Conservation (phyloP, 2,888 invertebrate species). For the Drosophila basisetae region DNA sequence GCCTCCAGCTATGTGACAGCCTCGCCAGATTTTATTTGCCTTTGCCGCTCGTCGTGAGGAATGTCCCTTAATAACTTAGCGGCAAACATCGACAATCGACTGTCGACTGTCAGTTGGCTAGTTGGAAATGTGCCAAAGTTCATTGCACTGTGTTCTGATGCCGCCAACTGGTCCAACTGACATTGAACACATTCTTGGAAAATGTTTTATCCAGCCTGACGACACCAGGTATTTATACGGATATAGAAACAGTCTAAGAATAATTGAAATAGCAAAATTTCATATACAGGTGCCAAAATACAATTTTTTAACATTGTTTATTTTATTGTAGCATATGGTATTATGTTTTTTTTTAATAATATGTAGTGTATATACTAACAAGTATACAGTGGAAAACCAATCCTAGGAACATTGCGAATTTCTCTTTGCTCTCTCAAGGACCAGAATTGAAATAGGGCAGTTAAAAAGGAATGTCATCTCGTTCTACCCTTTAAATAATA, state of each 20-base stretch:
- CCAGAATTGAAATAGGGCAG: constrained; percentile 44
- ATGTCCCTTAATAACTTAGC: not conserved
- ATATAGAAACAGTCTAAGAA: not conserved
- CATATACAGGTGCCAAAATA: not conserved
- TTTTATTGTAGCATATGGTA: too few species aligned
- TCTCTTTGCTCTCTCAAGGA: constrained; percentile 45
- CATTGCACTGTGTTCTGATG: constrained; percentile 55
- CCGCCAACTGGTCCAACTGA: constrained; percentile 25
- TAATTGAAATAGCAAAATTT: not conserved
- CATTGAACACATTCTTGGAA: not conserved
- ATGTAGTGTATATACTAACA: constrained; percentile 35
- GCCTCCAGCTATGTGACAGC: constrained; percentile 44
- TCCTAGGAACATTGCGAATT: constrained; percentile 19
- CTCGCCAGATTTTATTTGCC: constrained; percentile 57
- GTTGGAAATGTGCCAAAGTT: constrained; percentile 74
- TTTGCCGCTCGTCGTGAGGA: constrained; percentile 41
- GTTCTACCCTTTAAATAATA: constrained; percentile 22
- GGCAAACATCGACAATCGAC: not conserved
- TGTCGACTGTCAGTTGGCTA: constrained; percentile 18
- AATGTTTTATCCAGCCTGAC: constrained; percentile 8
- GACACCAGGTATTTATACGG: not conserved
- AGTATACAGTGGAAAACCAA: constrained; percentile 34
- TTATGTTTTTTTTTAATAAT: not conserved
- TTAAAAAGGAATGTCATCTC: constrained; percentile 38
- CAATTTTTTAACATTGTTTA: not conserved